Percentiles rank a stretch among this genome's conserved stretches.
Conservation (phyloP, 2,888 invertebrate genomes). For the Troides aeacus region DNA sequence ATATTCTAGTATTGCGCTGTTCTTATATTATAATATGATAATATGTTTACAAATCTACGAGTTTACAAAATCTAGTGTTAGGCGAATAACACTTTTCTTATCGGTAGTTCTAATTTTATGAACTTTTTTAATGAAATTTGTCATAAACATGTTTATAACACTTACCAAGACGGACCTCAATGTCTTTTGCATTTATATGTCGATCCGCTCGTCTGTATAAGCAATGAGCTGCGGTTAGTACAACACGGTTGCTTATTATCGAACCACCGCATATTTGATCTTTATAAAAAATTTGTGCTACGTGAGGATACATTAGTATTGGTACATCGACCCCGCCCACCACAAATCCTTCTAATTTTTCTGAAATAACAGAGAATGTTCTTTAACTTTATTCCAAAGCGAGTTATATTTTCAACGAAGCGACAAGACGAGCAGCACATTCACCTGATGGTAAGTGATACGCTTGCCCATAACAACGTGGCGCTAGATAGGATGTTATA, state of each 20-base stretch:
- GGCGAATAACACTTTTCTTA: no score
- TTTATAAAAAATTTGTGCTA: constrained; percentile 15
- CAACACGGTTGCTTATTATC: constrained; percentile 29
- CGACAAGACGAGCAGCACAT: no score
- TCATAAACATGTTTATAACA: not conserved
- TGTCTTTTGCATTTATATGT: not conserved
- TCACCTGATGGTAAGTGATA: no score
- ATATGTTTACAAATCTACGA: no score
- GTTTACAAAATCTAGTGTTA: no score
- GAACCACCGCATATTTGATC: constrained; percentile 25
- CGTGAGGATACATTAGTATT: constrained; percentile 33
- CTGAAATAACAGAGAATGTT: constrained; percentile 2
- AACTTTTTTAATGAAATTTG: no score
- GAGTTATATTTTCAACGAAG: no score
- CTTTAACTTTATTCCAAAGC: not conserved
- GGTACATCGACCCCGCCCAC: constrained; percentile 32
- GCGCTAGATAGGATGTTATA: no score
- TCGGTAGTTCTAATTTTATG: no score
- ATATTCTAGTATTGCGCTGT: no score
- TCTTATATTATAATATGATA: no score
- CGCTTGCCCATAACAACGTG: no score
- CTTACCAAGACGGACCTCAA: constrained; percentile 21
- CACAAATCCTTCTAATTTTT: constrained; percentile 12
- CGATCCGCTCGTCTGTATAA: not conserved
- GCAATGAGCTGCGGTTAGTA: constrained; percentile 31